Evolutionary conservation across 2,797 vertebrate genomes (phyloP), one percentile per base, ranked within the genome.

Genomic region (Hypotaenidia okinawae): DNA sequence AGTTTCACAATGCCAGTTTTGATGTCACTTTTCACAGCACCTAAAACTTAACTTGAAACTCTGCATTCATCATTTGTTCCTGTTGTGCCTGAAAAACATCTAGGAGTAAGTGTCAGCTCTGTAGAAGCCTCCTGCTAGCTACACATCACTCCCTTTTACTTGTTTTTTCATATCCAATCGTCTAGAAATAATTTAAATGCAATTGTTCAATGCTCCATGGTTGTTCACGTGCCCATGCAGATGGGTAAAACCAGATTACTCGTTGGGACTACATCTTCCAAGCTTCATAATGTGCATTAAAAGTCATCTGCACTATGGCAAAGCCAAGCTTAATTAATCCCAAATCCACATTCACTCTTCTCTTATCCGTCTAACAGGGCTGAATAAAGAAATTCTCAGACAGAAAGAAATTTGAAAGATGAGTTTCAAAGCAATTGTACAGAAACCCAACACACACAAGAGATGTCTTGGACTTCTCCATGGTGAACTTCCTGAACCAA

Each of bases 181-280:
- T 43, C 23, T 64, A 63, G 23, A 64, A 52, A 58, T 30, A 78
- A 33, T 33, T 47, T 57, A 91, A 93, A 66, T 23, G 19, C 15
- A 66, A 59, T 90, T 92, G 39, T 33, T 76, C 37, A 14, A 22
- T 59, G 30, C 51, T 79, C 67, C 47, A 41, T 1, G 1, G 52
- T 49, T 87, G 57, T 43, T 84, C 35, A 47, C 0, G 1, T 14
- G 14, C 33, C 69, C 77, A 64, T 0, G 0, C 16, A 75, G 47
- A 30, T 43, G 30, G 47, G 5, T 67, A 68, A 73, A 82, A 24
- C 28, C 28, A 39, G 10, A 27, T 43, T 1, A 5, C 52, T 6
- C 13, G 17, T 8, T 54, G 16, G 49, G 13, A 47, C 41, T 41
- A 54, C 28, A 64, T 41, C 43, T 54, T 24, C 14, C 62, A 43